Conservation (phyloP, 2,888 invertebrate species). For the Stenodema calcarata region DNA sequence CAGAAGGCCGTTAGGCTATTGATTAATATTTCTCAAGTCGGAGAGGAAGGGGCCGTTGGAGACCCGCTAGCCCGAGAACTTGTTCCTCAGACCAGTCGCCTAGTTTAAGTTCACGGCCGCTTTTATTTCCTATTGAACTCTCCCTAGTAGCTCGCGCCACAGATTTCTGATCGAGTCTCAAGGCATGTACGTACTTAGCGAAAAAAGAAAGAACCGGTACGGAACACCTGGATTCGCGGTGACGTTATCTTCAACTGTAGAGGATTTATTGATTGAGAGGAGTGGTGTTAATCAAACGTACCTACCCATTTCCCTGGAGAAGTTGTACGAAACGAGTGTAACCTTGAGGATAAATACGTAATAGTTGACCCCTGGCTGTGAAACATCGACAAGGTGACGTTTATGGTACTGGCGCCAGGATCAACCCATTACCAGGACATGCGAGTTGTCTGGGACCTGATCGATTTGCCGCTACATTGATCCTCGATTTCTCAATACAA, state of each 20-base stretch:
- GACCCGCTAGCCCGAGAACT: conserved; percentile 3
- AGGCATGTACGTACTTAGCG: neutral
- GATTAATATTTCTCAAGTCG: conserved; percentile 44
- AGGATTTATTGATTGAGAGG: neutral
- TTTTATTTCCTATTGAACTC: conserved; percentile 24
- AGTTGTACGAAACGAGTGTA: neutral
- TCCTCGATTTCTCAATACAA: too few species aligned
- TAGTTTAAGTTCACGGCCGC: conserved; percentile 21
- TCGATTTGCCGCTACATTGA: too few species aligned
- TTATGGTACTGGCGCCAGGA: neutral
- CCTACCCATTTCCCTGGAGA: neutral
- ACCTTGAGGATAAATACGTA: neutral
- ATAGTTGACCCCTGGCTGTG: neutral
- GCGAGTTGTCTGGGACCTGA: too few species aligned
- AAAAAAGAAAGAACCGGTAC: neutral
- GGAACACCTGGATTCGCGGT: neutral
- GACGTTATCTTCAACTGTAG: neutral
- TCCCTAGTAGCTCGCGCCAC: neutral
- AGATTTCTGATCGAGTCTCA: neutral
- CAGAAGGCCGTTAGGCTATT: conserved; percentile 45
- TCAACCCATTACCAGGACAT: neutral
- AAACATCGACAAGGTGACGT: neutral
- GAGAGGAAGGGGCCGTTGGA: neutral
- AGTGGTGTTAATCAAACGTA: neutral
- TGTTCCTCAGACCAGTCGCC: conserved; percentile 2